phyloP scores from a whole-genome alignment of 2,888 invertebrate species.

The Ectemnius cavifrons region DNA sequence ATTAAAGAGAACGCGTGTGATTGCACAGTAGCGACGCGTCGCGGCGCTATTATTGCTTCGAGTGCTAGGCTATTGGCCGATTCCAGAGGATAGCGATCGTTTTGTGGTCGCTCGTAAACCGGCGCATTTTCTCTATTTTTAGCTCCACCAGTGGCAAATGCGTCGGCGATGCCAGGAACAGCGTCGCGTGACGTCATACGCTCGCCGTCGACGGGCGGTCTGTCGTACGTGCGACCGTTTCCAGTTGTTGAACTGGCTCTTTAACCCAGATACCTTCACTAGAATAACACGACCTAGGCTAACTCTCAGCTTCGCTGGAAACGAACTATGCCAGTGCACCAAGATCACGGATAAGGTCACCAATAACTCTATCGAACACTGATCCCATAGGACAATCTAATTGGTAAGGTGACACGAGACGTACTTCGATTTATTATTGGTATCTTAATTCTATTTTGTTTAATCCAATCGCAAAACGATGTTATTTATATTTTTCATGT shows the following conservation, averaged over 20 bases:
- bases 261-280: constrained; percentile 65
- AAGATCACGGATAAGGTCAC: constrained; percentile 7
- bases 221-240: constrained; percentile 64
- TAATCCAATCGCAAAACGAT: too few species aligned
- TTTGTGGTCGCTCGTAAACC: constrained; percentile 48
- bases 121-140: constrained; percentile 61
- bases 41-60: constrained; percentile 20
- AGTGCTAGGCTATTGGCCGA: constrained; percentile 20
- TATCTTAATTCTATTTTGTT: too few species aligned
- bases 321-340: background rate
- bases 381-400: too few species aligned
- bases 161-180: constrained; percentile 67
- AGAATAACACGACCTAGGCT: constrained; percentile 42
- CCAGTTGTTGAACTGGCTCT: constrained; percentile 67
- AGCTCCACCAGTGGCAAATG: constrained; percentile 53
- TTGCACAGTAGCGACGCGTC: background rate
- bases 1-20: too few species aligned
- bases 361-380: background rate
- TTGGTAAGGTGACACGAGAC: too few species aligned
- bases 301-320: constrained; percentile 10
- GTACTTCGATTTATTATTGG: too few species aligned
- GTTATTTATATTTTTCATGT: too few species aligned
- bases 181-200: constrained; percentile 68
- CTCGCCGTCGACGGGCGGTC: constrained; percentile 60
- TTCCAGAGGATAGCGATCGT: constrained; percentile 29